Evolutionary conservation across 2,888 invertebrate species (phyloP), one percentile per base, ranked within the genome.

Genomic region (Timandra comae): DNA sequence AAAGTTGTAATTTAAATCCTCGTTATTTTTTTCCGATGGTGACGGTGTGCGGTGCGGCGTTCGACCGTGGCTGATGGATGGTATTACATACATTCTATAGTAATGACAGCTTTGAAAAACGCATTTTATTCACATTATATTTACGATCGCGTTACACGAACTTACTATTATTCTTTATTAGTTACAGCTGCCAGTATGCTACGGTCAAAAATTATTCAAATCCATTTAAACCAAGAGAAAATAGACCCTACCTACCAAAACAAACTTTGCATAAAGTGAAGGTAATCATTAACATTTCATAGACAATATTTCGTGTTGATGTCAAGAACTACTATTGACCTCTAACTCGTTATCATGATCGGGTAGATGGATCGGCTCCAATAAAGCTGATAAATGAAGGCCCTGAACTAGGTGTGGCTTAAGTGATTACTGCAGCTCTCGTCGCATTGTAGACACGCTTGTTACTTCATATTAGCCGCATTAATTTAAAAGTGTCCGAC

Each of bases 341-440:
- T 16, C 16, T 16, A 16, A 16, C 16, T 16, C 16, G 16, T 16
- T 63, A 67, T 70, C 63, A 59, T 56, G 56, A 64, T 61, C 60
- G 59, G 60, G 6, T 16, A 3, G 16, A 58, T 52, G 52, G 52
- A 58, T 62, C 53, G 54, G 44, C 59, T 58, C 61, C 67, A 68
- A 65, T 71, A 69, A 63, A 62, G 54, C 59, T 72, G 74, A 81
- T 73, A 73, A 72, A 81, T 64, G 69, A 66, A 54, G 49, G 49
- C 49, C 49, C 24, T 16, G 46, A 52, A 51, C 50, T 50, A 68
- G 79, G 79, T 56, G 78, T 61, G 80, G 73, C 70, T 66, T 79
- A 80, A 82, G 84, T 82, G 80, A 82, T 82, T 82, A 80, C 78
- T 80, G 78, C 80, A 77, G 80, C 73, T 66, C 65, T 70, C 60